phyloP scores from a whole-genome alignment of 2,797 vertebrate genomes.

The Chrosomus eos region DNA sequence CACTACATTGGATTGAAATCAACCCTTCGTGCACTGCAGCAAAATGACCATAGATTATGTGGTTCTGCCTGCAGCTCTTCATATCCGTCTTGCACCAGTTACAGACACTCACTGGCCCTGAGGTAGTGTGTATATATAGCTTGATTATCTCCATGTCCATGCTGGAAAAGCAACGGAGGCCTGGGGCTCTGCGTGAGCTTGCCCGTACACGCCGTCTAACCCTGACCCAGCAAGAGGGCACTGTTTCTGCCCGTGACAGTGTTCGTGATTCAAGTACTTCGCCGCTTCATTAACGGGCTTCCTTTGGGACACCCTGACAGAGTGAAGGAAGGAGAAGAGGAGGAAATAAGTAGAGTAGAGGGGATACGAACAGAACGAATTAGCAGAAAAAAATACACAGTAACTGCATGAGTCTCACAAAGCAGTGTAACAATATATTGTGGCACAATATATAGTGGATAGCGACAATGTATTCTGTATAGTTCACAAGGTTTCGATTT shows the following conservation, averaged over 20 bases:
- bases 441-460: background rate
- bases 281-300: constrained; percentile 56
- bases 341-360: constrained; percentile 17
- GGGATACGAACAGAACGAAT: constrained; percentile 11
- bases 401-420: background rate
- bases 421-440: background rate
- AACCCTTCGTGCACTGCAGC: constrained; percentile 44
- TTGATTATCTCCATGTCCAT: constrained; percentile 52
- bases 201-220: constrained; percentile 28
- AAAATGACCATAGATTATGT: constrained; percentile 37
- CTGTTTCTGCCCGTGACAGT: constrained; percentile 49
- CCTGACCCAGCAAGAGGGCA: constrained; percentile 50
- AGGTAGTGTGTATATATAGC: constrained; percentile 45
- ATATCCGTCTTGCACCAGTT: constrained; percentile 48
- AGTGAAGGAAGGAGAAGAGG: constrained; percentile 30
- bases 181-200: constrained; percentile 34
- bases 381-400: background rate
- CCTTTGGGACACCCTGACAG: constrained; percentile 47
- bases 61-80: constrained; percentile 44
- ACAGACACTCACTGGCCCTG: constrained; percentile 37
- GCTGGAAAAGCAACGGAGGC: constrained; percentile 35
- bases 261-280: constrained; percentile 53
- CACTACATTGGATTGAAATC: constrained; percentile 11
- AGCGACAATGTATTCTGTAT: background rate
- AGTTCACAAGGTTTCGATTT: background rate